These are phyloP conservation scores for Diaperis boleti DNA, from an alignment of 2,888 invertebrate genomes.

Conservation along the genomic window DNA sequence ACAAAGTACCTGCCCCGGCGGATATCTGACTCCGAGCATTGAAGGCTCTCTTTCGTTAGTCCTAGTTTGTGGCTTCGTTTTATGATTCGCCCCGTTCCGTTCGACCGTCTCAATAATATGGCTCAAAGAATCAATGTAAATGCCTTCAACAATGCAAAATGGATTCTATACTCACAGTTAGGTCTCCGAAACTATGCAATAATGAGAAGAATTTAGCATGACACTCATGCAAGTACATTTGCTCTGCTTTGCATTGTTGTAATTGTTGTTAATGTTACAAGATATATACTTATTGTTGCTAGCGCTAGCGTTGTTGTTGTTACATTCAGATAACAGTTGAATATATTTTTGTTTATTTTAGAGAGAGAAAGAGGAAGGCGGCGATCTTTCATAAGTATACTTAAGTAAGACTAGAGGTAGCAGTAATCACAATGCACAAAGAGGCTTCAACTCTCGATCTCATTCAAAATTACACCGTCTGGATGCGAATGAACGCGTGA, in stretches of 20 bases:
- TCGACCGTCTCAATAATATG: conserved; percentile 43
- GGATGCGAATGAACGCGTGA: conserved; percentile 37
- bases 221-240: conserved; percentile 44
- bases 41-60: conserved; percentile 13
- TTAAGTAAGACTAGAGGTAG: conserved; percentile 39
- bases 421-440: conserved; percentile 48
- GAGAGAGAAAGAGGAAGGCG: conserved; percentile 46
- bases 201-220: conserved; percentile 36
- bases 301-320: conserved; percentile 66
- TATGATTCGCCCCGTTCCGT: neutral
- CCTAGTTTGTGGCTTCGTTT: conserved; percentile 36
- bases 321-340: conserved; percentile 61
- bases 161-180: conserved; percentile 45
- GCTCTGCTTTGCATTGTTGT: conserved; percentile 65
- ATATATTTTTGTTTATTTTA: conserved; percentile 59
- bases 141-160: conserved; percentile 63
- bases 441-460: conserved; percentile 26
- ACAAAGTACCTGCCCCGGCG: conserved; percentile 35
- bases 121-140: conserved; percentile 57
- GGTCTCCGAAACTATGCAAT: conserved; percentile 31
- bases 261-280: conserved; percentile 65
- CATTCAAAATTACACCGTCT: conserved; percentile 2
- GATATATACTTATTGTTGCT: conserved; percentile 65
- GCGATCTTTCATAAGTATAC: conserved; percentile 55
- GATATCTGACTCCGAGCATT: conserved; percentile 44